Evolutionary conservation across 2,797 vertebrate species (phyloP), one percentile per base, ranked within the genome.

Genomic region (Lacerta agilis): DNA sequence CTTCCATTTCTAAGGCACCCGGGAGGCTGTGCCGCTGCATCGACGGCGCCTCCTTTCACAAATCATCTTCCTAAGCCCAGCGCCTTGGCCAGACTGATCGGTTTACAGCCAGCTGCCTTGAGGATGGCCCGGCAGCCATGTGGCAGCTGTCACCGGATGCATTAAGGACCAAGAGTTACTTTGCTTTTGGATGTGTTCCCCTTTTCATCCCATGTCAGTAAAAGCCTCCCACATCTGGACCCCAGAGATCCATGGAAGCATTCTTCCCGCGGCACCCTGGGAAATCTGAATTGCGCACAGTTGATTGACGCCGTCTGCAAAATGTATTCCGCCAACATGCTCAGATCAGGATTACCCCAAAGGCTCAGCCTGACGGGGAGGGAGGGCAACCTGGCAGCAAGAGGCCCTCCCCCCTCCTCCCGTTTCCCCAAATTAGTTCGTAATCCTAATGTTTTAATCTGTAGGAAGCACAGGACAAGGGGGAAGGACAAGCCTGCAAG

Each of bases 161-260:
- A 45, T 93, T 88, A 88, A 7, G 87, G 93, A 25, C 18, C 76
- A 29, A 75, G 92, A 83, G 75, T 64, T 20, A 87, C 91, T 89
- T 92, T 91, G 82, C 84, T 2, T 6, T 84, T 33, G 91, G 86
- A 38, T 45, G 76, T n/a, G 85, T 88, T 93, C 90, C 90, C 84
- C 88, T 86, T 86, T 91, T 18, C 91, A 94, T 87, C 82, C 90
- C 89, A 0, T 87, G 92, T 20, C 82, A 88, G 89, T 93, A 83
- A 89, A 87, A 93, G 92, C 94, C 93, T 83, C 90, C 86, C 94
- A 95, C 88, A 93, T 89, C 93, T 92, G 94, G 94, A 86, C 77
- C 88, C 92, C 89, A 93, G 89, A 92, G 87, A 82, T 38, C 80
- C 89, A 88, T 88, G 93, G 87, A 92, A 94, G 92, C 92, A 61